Percentiles rank a stretch among this genome's conserved stretches.
These are phyloP conservation scores for Mormyrops boulengeri DNA, from an alignment of 2,797 vertebrate genomes.

Conservation along the genomic window DNA sequence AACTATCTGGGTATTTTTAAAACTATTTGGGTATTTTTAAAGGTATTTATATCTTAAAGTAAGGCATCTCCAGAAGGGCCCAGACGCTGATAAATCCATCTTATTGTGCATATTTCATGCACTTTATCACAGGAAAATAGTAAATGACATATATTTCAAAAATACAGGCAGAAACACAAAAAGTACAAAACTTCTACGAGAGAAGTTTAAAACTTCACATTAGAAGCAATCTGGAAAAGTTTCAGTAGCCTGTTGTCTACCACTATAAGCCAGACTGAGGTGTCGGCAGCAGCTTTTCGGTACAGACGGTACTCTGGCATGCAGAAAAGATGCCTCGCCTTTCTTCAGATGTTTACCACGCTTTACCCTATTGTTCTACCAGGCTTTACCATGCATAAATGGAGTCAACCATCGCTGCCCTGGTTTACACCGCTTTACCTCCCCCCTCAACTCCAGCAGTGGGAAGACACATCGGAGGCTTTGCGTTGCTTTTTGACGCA, in stretches of 20 bases:
- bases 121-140: neutral
- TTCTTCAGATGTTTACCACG: conserved; percentile 27
- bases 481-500: conserved; percentile 13
- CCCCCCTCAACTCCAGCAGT: neutral
- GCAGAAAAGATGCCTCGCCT: neutral
- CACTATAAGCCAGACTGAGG: neutral
- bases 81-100: neutral
- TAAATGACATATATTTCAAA: neutral
- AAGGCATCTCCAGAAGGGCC: neutral
- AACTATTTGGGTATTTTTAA: neutral
- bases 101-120: neutral
- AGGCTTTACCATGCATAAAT: conserved; percentile 32
- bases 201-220: neutral
- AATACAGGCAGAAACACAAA: neutral
- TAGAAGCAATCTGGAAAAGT: neutral
- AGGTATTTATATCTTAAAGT: neutral
- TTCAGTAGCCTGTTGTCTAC: neutral
- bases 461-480: conserved; percentile 17
- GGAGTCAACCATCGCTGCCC: conserved; percentile 29
- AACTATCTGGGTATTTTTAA: neutral
- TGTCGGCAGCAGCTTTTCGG: neutral
- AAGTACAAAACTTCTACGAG: neutral
- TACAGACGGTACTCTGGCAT: neutral
- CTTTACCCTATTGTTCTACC: conserved; percentile 44
- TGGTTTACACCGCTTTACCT: conserved; percentile 33